Evolutionary conservation across 2,797 vertebrate species (phyloP).

Genomic region (Darevskia mixta): DNA sequence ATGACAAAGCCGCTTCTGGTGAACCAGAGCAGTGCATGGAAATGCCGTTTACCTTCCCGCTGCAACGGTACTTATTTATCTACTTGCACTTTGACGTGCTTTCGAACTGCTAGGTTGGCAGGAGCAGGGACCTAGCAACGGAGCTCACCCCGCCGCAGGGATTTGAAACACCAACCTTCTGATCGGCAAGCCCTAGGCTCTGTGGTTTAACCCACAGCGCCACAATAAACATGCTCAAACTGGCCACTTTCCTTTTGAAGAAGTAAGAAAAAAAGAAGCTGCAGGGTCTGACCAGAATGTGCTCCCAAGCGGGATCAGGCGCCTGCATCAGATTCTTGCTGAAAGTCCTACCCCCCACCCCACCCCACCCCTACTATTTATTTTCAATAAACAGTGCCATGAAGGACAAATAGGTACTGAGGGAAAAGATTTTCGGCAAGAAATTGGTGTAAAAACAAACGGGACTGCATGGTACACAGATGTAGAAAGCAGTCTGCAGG

Average conservation of each 20-base stretch:
- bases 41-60: too few relatives aligned
- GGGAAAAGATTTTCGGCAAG: not conserved
- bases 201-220: too few relatives aligned
- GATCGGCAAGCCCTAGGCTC: too few relatives aligned
- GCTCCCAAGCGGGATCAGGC: not conserved
- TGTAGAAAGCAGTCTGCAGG: not conserved
- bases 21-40: too few relatives aligned
- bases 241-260: not conserved
- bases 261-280: not conserved
- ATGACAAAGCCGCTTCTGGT: too few relatives aligned
- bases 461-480: not conserved
- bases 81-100: too few relatives aligned
- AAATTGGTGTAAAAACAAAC: not conserved
- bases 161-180: too few relatives aligned
- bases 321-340: not conserved
- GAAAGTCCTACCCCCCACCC: not conserved
- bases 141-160: too few relatives aligned
- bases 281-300: not conserved
- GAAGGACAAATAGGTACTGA: not conserved
- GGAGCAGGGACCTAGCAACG: too few relatives aligned
- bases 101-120: too few relatives aligned
- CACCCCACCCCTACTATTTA: not conserved
- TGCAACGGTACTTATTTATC: too few relatives aligned
- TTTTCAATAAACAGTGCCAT: not conserved
- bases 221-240: slow-evolving; percentile 16